phyloP scores from a whole-genome alignment of 2,797 vertebrate genomes.

The Aselliscus stoliczkanus region DNA sequence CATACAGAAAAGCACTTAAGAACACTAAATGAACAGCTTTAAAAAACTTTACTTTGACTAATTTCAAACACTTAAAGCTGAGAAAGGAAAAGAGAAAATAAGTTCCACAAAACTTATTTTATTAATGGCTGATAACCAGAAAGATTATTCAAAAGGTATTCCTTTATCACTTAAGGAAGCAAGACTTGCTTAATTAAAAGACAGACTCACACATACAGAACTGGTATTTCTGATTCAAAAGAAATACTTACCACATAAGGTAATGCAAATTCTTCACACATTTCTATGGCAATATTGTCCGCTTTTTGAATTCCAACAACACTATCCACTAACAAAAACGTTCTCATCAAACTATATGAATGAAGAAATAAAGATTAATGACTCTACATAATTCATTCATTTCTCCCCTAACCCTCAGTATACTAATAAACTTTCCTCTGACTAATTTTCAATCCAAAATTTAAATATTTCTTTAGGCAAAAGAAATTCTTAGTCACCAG shows the following conservation, averaged over 20 bases:
- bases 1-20: not conserved
- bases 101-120: not conserved
- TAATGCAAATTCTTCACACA: conserved; percentile 93
- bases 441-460: not conserved
- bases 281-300: conserved; percentile 90
- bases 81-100: conserved; percentile 26
- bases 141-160: not conserved
- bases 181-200: not conserved
- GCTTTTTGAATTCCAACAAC: conserved; percentile 87
- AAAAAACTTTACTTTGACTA: not conserved
- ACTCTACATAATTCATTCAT: not conserved
- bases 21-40: not conserved
- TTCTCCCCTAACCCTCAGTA: not conserved
- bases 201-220: not conserved
- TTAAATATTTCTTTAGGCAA: conserved; percentile 5
- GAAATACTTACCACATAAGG: conserved; percentile 90
- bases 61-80: conserved; percentile 34
- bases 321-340: conserved; percentile 93
- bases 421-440: not conserved
- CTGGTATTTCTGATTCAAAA: conserved; percentile 7
- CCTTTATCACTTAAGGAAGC: not conserved
- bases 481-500: not conserved
- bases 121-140: not conserved
- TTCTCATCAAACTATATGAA: conserved; percentile 89
- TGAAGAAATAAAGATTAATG: conserved; percentile 51